Conservation (phyloP, 2,888 invertebrate genomes). For the Cosmorhoe ocellata region DNA sequence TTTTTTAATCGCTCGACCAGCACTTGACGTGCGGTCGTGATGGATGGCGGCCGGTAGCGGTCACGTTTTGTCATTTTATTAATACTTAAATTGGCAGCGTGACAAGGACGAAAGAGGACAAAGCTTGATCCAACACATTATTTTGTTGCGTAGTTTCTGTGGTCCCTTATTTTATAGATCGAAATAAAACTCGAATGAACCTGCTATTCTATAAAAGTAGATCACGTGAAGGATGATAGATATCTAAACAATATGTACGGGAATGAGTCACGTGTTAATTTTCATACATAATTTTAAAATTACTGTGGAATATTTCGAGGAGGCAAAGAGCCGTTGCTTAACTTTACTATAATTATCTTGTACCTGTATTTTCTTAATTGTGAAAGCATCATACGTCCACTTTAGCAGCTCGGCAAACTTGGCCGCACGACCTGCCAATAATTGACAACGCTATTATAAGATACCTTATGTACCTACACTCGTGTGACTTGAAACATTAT, state of each 20-base stretch:
- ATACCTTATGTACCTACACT: slow-evolving; percentile 12
- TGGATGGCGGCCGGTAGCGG: slow-evolving; percentile 69
- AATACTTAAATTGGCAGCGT: slow-evolving; percentile 79
- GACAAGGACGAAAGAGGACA: slow-evolving; percentile 68
- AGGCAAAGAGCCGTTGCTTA: too few relatives aligned
- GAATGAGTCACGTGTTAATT: too few relatives aligned
- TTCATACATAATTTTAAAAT: too few relatives aligned
- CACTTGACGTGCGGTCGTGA: slow-evolving; percentile 76
- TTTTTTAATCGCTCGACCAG: slow-evolving; percentile 74
- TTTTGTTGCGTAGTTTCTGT: slow-evolving; percentile 32
- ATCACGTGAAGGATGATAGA: too few relatives aligned
- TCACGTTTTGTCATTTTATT: slow-evolving; percentile 82
- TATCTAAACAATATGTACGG: too few relatives aligned
- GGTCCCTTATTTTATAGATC: neutral
- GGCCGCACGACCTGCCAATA: slow-evolving; percentile 19
- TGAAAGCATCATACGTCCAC: neutral
- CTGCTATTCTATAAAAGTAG: too few relatives aligned
- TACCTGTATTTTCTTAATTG: too few relatives aligned
- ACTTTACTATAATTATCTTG: too few relatives aligned
- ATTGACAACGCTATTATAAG: slow-evolving; percentile 19
- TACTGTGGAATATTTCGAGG: too few relatives aligned
- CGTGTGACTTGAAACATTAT: slow-evolving; percentile 65
- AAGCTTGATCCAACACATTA: slow-evolving; percentile 46
- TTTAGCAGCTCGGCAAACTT: slow-evolving; percentile 6
- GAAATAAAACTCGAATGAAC: neutral